phyloP scores from a whole-genome alignment of 1,140 invertebrate genomes.

The Bombus pascuorum region DNA sequence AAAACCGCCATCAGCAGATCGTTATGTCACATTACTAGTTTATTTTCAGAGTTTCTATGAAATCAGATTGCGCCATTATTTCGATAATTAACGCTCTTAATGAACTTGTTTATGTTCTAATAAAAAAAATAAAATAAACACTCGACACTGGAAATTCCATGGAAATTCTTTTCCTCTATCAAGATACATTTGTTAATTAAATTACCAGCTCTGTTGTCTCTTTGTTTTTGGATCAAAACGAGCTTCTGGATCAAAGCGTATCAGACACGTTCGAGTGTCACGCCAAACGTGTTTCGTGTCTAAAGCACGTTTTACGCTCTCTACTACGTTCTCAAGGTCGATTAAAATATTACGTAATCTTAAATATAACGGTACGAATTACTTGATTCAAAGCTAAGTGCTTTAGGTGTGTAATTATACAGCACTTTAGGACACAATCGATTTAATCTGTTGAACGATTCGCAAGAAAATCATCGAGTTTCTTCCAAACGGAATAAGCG shows the following conservation, averaged over 20 bases:
- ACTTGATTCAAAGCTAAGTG: background rate
- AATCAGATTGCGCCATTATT: background rate
- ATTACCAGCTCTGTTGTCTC: background rate
- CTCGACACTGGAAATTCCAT: background rate
- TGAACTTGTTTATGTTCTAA: background rate
- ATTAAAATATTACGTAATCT: background rate
- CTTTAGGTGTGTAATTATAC: too few relatives aligned
- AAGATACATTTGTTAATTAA: background rate
- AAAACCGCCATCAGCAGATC: background rate
- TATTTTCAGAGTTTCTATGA: constrained; percentile 1
- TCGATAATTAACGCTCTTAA: background rate
- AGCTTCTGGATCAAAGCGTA: too few relatives aligned
- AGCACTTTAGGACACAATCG: background rate
- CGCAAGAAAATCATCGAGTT: background rate
- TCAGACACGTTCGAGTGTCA: too few relatives aligned
- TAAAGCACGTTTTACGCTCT: background rate
- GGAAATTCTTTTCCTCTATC: background rate
- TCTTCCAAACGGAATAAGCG: background rate
- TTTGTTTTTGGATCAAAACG: background rate
- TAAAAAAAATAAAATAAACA: background rate
- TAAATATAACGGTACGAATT: background rate
- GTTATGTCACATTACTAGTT: background rate
- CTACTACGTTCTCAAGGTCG: background rate
- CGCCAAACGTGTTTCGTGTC: background rate
- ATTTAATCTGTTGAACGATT: background rate